A percentile compares a stretch with the other conserved stretches of the same genome.
Conservation (phyloP, 2,888 invertebrate species). For the Hypolimnas misippus region DNA sequence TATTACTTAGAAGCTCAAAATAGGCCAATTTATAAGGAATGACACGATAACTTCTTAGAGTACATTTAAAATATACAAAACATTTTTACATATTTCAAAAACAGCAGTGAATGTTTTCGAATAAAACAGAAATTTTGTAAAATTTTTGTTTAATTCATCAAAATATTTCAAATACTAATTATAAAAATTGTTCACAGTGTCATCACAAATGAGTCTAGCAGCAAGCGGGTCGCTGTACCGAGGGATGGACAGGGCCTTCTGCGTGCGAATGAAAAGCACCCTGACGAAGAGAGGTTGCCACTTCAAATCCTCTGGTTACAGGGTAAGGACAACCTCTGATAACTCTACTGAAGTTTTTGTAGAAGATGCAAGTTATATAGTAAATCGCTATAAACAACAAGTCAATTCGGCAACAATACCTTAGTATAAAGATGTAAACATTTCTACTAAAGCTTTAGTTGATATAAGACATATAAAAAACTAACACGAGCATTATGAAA, state of each 20-base stretch:
- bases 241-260: conserved; percentile 96
- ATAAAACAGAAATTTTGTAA: too few relatives aligned
- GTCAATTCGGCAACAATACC: neutral
- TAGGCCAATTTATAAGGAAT: too few relatives aligned
- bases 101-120: too few relatives aligned
- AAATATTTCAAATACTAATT: too few relatives aligned
- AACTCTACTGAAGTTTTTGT: conserved; percentile 14
- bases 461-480: conserved; percentile 6
- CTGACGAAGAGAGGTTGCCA: conserved; percentile 98
- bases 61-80: too few relatives aligned
- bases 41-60: too few relatives aligned
- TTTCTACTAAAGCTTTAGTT: conserved; percentile 24
- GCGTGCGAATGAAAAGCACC: conserved; percentile 98
- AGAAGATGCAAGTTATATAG: conserved; percentile 2
- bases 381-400: neutral
- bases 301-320: conserved; percentile 97
- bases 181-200: conserved; percentile 84
- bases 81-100: too few relatives aligned
- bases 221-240: conserved; percentile 89
- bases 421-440: neutral
- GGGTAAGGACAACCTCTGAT: conserved; percentile 85
- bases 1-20: too few relatives aligned
- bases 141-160: too few relatives aligned
- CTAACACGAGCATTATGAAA: neutral
- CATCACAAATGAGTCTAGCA: conserved; percentile 91